Evolutionary conservation across 2,797 vertebrate genomes (phyloP), one percentile per base, ranked within the genome.

Genomic region (Decapterus maruadsi): DNA sequence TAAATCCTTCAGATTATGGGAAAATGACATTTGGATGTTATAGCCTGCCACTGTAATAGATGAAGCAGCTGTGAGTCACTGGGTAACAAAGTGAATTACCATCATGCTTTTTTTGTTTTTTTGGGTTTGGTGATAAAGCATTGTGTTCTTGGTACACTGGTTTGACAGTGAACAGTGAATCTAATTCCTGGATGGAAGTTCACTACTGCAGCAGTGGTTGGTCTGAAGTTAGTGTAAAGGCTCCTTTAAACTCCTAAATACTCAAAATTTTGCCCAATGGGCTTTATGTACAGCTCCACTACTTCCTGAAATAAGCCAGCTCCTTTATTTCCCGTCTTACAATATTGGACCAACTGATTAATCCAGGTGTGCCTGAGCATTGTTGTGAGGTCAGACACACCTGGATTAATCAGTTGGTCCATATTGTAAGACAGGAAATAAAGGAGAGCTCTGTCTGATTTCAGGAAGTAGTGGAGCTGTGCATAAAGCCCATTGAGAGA

Each of bases 61-160:
- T 87, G 71, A 77, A 54, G 43, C 50, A 82, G 48, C 65, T 76
- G 71, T 43, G 80, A 76, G 38, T 85, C 55, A 60, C 16, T 55
- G 60, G 68, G 22, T 59, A 69, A 78, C 72, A 70, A 66, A 84
- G 31, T 64, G 9, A 80, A 78, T 74, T 82, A 48, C 2, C 19
- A 34, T 36, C 53, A 19, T 8, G 14, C 12, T 59, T 68, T 60
- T 69, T 57, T 59, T 68, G 54, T 69, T 56, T 75, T 42, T 7
- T 63, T 19, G 19, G 16, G 5, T 67, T 68, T 12, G 17, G 8
- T 68, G 64, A 67, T 43, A 43, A 67, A 75, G n/a, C 36, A 65
- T n/a, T 43, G 54, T 60, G 53, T 54, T 64, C 46, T 59, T 26
- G 26, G 26, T 53, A 38, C 0, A 16, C 57, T 77, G 66, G 17